These are phyloP conservation scores for Rhaphigaster nebulosa DNA, from an alignment of 2,888 invertebrate genomes.

Conservation along the genomic window DNA sequence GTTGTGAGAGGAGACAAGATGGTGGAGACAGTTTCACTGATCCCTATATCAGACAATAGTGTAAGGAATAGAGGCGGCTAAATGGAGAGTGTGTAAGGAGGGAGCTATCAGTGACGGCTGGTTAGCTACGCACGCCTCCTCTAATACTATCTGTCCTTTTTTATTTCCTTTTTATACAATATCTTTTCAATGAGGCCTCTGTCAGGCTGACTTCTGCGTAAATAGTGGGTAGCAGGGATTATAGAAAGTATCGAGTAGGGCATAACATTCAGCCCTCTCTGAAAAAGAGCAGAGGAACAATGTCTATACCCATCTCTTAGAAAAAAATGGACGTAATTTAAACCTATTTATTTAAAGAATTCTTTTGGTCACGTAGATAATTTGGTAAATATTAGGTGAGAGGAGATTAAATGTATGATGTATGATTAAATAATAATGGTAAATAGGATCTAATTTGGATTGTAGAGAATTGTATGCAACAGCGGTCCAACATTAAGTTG, in stretches of 20 bases:
- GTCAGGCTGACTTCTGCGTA: not conserved
- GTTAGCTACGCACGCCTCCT: constrained; percentile 40
- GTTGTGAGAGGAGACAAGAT: not conserved
- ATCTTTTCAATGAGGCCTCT: constrained; percentile 20
- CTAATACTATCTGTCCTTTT: constrained; percentile 2
- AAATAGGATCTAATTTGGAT: too few species aligned
- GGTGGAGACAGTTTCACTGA: constrained; percentile 40
- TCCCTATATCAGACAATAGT: constrained; percentile 4
- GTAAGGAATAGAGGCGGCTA: constrained; percentile 31
- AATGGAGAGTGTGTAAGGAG: constrained; percentile 39
- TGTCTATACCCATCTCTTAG: not conserved
- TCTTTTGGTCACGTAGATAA: too few species aligned
- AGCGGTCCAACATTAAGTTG: too few species aligned
- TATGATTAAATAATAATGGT: too few species aligned
- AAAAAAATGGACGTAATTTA: not conserved
- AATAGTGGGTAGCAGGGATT: not conserved
- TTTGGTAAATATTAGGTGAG: too few species aligned
- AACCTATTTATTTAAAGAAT: too few species aligned
- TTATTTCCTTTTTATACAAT: constrained; percentile 30
- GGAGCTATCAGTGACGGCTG: constrained; percentile 11
- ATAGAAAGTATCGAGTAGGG: not conserved
- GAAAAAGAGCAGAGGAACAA: not conserved
- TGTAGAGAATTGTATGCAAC: too few species aligned
- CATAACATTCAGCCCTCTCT: not conserved
- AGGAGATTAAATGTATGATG: too few species aligned